Base-by-base conservation (phyloP, 2,888 invertebrate genomes). In the Amaurobius ferox region DNA sequence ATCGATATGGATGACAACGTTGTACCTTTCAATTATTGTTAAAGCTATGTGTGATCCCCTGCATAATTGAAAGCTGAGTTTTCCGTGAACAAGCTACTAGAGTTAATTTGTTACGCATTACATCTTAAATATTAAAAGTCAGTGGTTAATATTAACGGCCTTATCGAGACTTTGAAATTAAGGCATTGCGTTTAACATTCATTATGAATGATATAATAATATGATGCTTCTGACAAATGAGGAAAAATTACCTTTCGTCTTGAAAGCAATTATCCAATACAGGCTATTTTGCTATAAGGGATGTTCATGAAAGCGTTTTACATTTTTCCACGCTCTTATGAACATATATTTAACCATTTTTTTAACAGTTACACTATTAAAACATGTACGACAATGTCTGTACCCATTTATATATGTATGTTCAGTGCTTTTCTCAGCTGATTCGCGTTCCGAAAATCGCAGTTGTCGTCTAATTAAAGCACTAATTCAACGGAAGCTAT, bases 41-140 rank as follows among this genome's bases (percentile, higher is more conserved):
- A 76, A 68, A 61, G 73, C 48, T 80, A 32, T 40, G 68, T 39
- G 68, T 68, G 39, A 70, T 67, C 32, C 67, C 5, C 48, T n/a
- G 73, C 73, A 66, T 83, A 83, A 83, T 83, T 83, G 76, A 83
- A 76, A 76, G 76, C 64, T 5, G 26, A 61, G 40, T 44, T 55
- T 72, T 44, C 30, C n/a, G 29, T 32, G 71, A 66, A 66, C 9
- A 32, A 32, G 32, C 23, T 35, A n/a, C 29, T 39, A 26, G 19
- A 29, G 71, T 71, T 68, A 64, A 29, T 35, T 55, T 55, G 19
- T 71, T 71, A 29, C n/a, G 35, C 73, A 61, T 29, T 19, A 30
- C 40, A 35, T 39, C 0, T 13, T 29, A 35, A 19, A 68, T 68
- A 28, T 68, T 39, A 40, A 68, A 30, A 2, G 26, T 6, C 26